Evolutionary conservation across 1,140 invertebrate species (phyloP).

Genomic region (Periplaneta americana): DNA sequence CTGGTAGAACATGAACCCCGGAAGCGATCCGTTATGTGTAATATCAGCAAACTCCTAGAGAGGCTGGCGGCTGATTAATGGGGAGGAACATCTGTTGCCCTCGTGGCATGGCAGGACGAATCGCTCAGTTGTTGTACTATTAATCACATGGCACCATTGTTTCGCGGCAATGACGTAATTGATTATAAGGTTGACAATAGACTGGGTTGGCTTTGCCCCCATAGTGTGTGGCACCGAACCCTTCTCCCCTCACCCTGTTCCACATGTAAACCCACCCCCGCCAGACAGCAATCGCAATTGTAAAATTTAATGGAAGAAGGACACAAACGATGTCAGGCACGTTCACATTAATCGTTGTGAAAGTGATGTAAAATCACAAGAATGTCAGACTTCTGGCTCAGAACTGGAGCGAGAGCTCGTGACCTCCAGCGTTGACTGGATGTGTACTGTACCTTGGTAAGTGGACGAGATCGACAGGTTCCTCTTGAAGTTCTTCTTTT

Average conservation of each 20-base stretch:
- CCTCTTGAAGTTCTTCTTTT: too few species aligned
- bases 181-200: conserved; percentile 12
- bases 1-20: not conserved
- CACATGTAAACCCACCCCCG: not conserved
- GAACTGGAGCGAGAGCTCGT: too few species aligned
- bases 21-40: not conserved
- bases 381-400: too few species aligned
- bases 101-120: not conserved
- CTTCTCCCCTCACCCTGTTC: not conserved
- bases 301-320: not conserved
- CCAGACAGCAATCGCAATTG: not conserved
- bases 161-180: conserved; percentile 4
- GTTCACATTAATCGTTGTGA: too few species aligned
- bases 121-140: not conserved
- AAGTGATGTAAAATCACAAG: too few species aligned
- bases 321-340: not conserved
- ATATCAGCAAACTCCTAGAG: not conserved
- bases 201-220: not conserved
- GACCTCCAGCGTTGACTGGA: too few species aligned
- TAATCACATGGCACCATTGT: conserved; percentile 4
- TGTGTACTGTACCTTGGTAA: too few species aligned
- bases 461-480: too few species aligned
- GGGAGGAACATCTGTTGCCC: conserved; percentile 5
- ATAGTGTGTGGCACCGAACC: not conserved
- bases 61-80: conserved; percentile 3